Percentiles rank a stretch among this genome's conserved stretches.
Conservation (phyloP, 2,888 invertebrate genomes). For the Myathropa florea region DNA sequence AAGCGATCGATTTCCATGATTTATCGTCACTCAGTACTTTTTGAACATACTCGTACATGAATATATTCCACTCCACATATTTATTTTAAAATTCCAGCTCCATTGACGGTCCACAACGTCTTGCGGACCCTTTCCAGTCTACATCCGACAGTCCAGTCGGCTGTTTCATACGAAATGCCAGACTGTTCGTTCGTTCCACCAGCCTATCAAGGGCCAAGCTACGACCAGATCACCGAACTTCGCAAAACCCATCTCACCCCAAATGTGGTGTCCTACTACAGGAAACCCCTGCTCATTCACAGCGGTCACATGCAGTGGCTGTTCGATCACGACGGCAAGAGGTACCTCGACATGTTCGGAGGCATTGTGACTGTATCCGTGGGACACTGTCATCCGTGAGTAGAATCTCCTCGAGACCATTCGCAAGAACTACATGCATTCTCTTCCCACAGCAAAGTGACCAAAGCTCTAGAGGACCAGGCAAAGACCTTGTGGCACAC, state of each 20-base stretch:
- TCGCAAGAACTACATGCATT: constrained; percentile 56
- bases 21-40: no score
- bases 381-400: constrained; percentile 98
- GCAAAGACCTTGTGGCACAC: constrained; percentile 93
- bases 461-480: constrained; percentile 89
- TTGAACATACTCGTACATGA: neutral
- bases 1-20: no score
- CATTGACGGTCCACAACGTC: constrained; percentile 4
- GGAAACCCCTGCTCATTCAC: constrained; percentile 90
- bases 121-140: constrained; percentile 53
- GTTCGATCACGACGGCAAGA: constrained; percentile 90
- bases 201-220: constrained; percentile 83
- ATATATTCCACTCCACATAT: neutral
- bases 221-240: constrained; percentile 83
- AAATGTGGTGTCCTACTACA: constrained; percentile 87
- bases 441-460: constrained; percentile 87
- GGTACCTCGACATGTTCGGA: constrained; percentile 97
- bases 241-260: constrained; percentile 86
- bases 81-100: constrained; percentile 22
- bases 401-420: constrained; percentile 70
- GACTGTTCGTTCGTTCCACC: constrained; percentile 74
- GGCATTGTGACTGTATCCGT: constrained; percentile 99
- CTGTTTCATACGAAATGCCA: constrained; percentile 76
- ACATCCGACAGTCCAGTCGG: constrained; percentile 69
- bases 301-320: constrained; percentile 96